Evolutionary conservation across 2,797 vertebrate species (phyloP), one percentile per base, ranked within the genome.

Genomic region (Oreochromis grahami): DNA sequence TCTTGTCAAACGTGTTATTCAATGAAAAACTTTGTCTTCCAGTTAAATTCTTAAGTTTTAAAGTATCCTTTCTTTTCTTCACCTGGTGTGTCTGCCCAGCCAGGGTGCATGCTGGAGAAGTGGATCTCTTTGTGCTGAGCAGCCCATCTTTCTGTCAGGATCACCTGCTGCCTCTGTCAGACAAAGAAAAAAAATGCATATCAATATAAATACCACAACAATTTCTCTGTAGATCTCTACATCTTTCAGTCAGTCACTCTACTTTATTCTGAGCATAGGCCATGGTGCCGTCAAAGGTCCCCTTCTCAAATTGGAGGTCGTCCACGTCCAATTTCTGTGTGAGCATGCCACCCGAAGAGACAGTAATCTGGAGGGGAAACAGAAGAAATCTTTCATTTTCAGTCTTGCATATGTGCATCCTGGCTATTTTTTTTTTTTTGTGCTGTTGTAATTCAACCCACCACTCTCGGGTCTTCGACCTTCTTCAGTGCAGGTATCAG

Each of bases 231-330:
- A 38, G 9, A n/a, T 53, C 21, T 48, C 3, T n/a, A 68, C 3
- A 0, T 32, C 8, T 24, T 36, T n/a, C 3, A 24, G 4, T 11
- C 7, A 6, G 50, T 5, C 29, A 13, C 1, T 38, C 58, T 86
- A 97, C 98, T 95, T 98, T 98, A 94, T 97, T 98, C 86, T 98
- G 97, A 56, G 97, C 97, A 12, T 97, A 97, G 60, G 92, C 96
- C 96, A 96, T 96, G 51, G 97, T 97, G 79, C 97, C 97, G 7
- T 97, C 96, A 77, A 98, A 97, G 0, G 93, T 52, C 32, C 96
- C 96, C 43, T 84, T 96, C 94, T 92, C 96, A 1, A 94, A 96
- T 93, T 98, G 97, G 51, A 98, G 95, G 89, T 98, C 96, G 2
- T 94, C 93, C 13, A 95, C 2, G 2, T 97, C 95, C 87, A 97